Base-by-base conservation (phyloP, 2,888 invertebrate species). In the Phoenoteleia sp. region DNA sequence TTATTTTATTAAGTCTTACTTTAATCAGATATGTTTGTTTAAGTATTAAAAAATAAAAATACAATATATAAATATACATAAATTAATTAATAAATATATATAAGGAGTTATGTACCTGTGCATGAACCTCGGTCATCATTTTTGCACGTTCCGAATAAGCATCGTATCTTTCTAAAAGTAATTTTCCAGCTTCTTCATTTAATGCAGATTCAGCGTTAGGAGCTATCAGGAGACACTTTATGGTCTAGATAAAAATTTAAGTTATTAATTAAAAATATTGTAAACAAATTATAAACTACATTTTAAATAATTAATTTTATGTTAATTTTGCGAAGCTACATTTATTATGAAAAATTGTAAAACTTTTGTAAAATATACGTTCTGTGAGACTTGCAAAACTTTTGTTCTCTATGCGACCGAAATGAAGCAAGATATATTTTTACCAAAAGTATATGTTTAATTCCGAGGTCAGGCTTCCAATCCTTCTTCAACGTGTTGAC, bases 161-260 rank as follows among this genome's bases (percentile, higher is more conserved):
- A 93, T 98, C 97, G 94, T 99, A 99, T 91, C 97, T 97, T 94
- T 98, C 98, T 90, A 98, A 95, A 87, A 99, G 95, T 93, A 99
- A 95, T 94, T 98, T 98, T 17, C 99, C 99, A 74, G 99, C 99
- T 94, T 99, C 99, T 93, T 99, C 99, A 94, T 99, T 99, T 89
- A 99, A 95, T 89, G 99, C 99, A 76, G 99, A 99, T 94, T 99
- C 99, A 5, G 99, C 97, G 95, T 99, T 99, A 92, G 99, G 99
- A 93, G 98, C 98, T 94, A 99, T 99, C 88, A 99, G 95, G 93
- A 99, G 96, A 95, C 99, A 99, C 95, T 98, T 98, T 84, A 99
- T 96, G 84, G 99, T 98, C 97, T 97, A 92, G 92, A 94, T 93
- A 69, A 56, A 11, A 9, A 49, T 33, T 60, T 2, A n/a, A 56